Conservation (phyloP, 92 coral and sea anemone genomes). For the Epizoanthus rinbou region DNA sequence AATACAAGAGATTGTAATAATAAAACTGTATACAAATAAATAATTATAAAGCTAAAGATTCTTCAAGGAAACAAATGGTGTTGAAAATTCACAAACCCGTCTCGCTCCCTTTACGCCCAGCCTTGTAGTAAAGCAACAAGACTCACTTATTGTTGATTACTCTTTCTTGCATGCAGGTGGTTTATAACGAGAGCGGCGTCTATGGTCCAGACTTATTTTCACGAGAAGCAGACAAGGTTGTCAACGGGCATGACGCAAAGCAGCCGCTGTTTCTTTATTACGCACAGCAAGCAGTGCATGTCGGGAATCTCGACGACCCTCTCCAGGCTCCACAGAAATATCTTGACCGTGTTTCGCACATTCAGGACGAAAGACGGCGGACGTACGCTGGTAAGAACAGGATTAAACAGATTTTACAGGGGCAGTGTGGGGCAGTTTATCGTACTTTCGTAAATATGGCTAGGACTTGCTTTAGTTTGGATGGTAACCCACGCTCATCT, state of each 20-base stretch:
- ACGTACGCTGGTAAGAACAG: slow-evolving; percentile 80
- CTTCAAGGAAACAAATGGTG: no score
- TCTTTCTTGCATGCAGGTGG: slow-evolving; percentile 56
- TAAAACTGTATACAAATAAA: no score
- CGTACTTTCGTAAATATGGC: background rate
- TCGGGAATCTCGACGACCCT: slow-evolving; percentile 91
- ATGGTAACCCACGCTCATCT: no score
- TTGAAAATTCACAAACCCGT: background rate
- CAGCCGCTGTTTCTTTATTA: slow-evolving; percentile 92
- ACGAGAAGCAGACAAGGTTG: slow-evolving; percentile 89
- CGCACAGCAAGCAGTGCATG: slow-evolving; percentile 98
- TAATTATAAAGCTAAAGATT: no score
- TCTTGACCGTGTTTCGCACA: slow-evolving; percentile 76
- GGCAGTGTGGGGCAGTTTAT: background rate
- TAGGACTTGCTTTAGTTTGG: background rate
- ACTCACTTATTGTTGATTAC: background rate
- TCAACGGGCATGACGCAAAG: slow-evolving; percentile 62
- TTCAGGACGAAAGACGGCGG: slow-evolving; percentile 75
- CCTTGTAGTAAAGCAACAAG: no score
- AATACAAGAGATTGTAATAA: no score
- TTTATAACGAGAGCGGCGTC: slow-evolving; percentile 91
- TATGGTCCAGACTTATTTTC: slow-evolving; percentile 94
- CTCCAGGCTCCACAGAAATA: slow-evolving; percentile 94
- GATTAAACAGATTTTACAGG: background rate
- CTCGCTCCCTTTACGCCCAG: background rate